Evolutionary conservation across 2,113 vertebrate species (phyloP), one percentile per base, ranked within the genome.

Genomic region (Ailurus styani): DNA sequence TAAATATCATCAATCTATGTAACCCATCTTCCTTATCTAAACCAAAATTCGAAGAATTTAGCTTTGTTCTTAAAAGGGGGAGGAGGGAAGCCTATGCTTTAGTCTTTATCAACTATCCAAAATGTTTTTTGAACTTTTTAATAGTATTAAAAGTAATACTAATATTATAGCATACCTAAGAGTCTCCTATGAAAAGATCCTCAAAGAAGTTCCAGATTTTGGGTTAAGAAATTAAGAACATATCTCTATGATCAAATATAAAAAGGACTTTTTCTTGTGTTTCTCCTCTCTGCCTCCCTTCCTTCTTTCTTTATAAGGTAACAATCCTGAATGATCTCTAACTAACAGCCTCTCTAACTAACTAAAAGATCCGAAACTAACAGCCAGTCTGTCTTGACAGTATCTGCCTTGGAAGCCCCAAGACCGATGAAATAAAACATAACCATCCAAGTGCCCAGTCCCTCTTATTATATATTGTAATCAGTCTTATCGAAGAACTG

Each of bases 1-100:
- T 87, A 97, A 94, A 96, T 88, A 95, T 96, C 73, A 98, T 93
- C 96, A 98, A 98, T 98, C 95, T 97, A 81, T 75, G 87, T 90
- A 97, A 97, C 47, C 40, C 85, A 29, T 68, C 64, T 79, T 72
- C 13, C 47, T 45, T 78, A 66, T 89, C 72, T 78, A 96, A 75
- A 77, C 72, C 60, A 64, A 97, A 97, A 87, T 95, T 97, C 57
- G 47, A 96, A 91, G 87, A 97, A 96, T 91, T 97, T 93, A 96
- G 70, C 70, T 73, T 25, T 87, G 70, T 55, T 94, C 70, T 72
- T 90, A 45, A 95, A 96, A 81, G 15, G 2, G 8, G 37, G 40
- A 1, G 8, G 54, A 25, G 9, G 15, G 3, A 29, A 60, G 27
- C 13, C 25, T 64, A 40, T 73, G 20, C 60, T 97, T 91, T 94